Evolutionary conservation across 2,888 invertebrate species (phyloP).

Genomic region (Andrena bucephala): DNA sequence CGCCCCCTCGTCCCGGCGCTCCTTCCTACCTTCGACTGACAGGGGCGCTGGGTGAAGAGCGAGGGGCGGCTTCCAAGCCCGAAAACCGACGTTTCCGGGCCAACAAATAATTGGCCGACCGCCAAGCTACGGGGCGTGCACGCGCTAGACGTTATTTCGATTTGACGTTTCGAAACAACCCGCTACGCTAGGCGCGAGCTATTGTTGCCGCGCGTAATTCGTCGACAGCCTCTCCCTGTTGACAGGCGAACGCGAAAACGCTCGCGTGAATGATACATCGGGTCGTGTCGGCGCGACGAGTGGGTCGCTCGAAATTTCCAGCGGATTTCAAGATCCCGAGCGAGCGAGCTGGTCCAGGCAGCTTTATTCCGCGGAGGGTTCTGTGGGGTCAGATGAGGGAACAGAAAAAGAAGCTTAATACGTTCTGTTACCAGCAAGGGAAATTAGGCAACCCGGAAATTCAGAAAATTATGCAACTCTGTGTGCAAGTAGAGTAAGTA

Average conservation of each 20-base stretch:
- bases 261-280: constrained; percentile 23
- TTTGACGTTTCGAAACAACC: constrained; percentile 43
- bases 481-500: no score
- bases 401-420: no score
- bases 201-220: constrained; percentile 35
- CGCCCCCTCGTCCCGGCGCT: not conserved
- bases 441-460: no score
- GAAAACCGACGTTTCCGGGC: constrained; percentile 50
- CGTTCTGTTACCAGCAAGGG: no score
- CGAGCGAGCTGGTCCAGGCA: no score
- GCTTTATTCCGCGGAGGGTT: no score
- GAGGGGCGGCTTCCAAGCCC: constrained; percentile 5
- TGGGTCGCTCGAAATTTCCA: constrained; percentile 15
- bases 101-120: constrained; percentile 64
- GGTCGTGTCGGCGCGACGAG: constrained; percentile 13
- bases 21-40: not conserved
- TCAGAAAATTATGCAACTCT: no score
- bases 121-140: constrained; percentile 53
- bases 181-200: not conserved
- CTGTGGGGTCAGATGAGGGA: no score
- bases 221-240: not conserved
- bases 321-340: not conserved
- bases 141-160: constrained; percentile 49
- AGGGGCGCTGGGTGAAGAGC: no score
- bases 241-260: constrained; percentile 17